These are phyloP conservation scores for Callithrix jacchus DNA, from an alignment of 2,113 vertebrate genomes.

Conservation along the genomic window DNA sequence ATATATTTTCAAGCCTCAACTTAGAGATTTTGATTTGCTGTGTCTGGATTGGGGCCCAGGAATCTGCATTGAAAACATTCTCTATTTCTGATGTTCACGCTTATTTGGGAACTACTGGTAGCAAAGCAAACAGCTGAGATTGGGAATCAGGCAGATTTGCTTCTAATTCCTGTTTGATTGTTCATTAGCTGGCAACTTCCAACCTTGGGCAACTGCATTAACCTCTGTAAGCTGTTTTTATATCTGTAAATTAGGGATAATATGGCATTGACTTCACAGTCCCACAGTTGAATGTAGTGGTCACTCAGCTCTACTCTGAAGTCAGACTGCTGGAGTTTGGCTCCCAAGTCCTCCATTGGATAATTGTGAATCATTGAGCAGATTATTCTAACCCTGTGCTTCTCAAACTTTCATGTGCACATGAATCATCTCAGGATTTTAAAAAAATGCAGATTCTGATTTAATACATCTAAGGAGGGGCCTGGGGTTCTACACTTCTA, in stretches of 20 bases:
- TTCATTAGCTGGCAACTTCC: background rate
- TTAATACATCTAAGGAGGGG: background rate
- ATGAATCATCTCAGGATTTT: background rate
- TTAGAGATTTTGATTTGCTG: background rate
- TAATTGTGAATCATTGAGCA: background rate
- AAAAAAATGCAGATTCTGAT: background rate
- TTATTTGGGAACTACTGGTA: background rate
- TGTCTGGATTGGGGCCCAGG: background rate
- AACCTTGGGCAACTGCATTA: background rate
- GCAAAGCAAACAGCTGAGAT: background rate
- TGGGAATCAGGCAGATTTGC: background rate
- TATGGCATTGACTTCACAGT: background rate
- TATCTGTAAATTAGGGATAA: background rate
- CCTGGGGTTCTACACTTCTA: background rate
- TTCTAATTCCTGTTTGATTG: background rate
- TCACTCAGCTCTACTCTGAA: background rate
- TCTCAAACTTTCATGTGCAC: background rate
- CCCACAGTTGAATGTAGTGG: background rate
- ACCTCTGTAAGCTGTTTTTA: background rate
- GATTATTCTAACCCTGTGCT: background rate
- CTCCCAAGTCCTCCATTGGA: background rate
- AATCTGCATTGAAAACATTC: background rate
- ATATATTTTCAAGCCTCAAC: background rate
- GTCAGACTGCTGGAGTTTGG: background rate
- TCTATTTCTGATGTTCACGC: background rate